A percentile compares a stretch with the other conserved stretches of the same genome.
phyloP scores from a whole-genome alignment of 2,888 invertebrate genomes.

The Notodonta dromedarius region DNA sequence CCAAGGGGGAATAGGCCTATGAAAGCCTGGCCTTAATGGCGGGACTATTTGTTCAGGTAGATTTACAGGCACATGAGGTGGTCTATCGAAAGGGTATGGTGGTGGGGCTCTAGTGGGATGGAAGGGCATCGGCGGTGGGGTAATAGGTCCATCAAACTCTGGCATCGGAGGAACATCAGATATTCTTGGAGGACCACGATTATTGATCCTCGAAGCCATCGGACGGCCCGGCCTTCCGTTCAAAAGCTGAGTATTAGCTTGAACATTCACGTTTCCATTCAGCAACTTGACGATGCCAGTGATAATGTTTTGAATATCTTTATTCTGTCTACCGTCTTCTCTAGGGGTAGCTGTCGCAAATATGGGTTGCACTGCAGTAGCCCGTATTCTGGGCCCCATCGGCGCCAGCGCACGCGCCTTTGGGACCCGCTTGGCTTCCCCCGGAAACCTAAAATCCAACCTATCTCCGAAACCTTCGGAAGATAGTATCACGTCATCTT shows the following conservation, averaged over 20 bases:
- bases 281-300: constrained; percentile 94
- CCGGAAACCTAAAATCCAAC: constrained; percentile 85
- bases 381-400: constrained; percentile 87
- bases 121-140: constrained; percentile 72
- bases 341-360: constrained; percentile 82
- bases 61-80: constrained; percentile 87
- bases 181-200: constrained; percentile 94
- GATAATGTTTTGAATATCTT: constrained; percentile 95
- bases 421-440: constrained; percentile 91
- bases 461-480: constrained; percentile 74
- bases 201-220: constrained; percentile 92
- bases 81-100: constrained; percentile 91
- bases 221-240: constrained; percentile 87
- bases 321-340: constrained; percentile 73
- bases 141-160: constrained; percentile 85
- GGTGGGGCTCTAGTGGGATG: constrained; percentile 83
- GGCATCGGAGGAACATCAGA: constrained; percentile 89
- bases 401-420: constrained; percentile 86
- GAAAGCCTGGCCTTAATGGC: constrained; percentile 84
- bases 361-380: constrained; percentile 80
- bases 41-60: constrained; percentile 90
- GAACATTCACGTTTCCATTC: constrained; percentile 95
- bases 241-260: constrained; percentile 87
- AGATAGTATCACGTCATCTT: constrained; percentile 67
- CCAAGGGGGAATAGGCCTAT: constrained; percentile 87